A percentile compares a stretch with the other conserved stretches of the same genome.
Evolutionary conservation across 2,888 invertebrate genomes (phyloP).

Genomic region (Hetaerina titia): DNA sequence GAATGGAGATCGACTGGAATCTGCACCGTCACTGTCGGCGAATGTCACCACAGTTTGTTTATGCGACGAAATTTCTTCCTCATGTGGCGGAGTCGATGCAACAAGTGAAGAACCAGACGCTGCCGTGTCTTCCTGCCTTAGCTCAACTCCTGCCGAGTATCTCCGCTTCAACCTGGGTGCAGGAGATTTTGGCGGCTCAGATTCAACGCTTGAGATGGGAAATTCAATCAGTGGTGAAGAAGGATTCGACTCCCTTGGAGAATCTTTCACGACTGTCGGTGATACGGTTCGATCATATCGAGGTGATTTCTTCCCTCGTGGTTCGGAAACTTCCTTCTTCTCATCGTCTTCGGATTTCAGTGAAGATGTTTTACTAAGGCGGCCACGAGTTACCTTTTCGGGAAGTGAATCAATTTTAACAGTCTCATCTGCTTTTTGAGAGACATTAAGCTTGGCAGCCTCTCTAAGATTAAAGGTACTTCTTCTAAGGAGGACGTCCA

Average conservation of each 20-base stretch:
- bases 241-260: not conserved
- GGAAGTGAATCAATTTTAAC: conserved; percentile 71
- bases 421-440: not conserved
- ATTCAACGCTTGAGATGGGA: conserved; percentile 31
- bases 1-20: conserved; percentile 72
- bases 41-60: conserved; percentile 67
- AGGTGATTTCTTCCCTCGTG: not conserved
- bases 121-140: not conserved
- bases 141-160: conserved; percentile 11
- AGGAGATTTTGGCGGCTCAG: conserved; percentile 47
- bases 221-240: conserved; percentile 18
- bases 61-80: conserved; percentile 9
- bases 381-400: conserved; percentile 70
- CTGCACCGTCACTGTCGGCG: conserved; percentile 73
- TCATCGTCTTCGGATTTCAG: conserved; percentile 17
- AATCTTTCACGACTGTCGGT: not conserved
- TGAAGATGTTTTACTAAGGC: not conserved
- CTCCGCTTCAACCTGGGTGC: conserved; percentile 18
- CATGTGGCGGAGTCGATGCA: conserved; percentile 63
- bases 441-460: not conserved
- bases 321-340: not conserved
- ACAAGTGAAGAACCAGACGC: not conserved
- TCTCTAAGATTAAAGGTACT: conserved; percentile 48
- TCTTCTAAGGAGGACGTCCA: conserved; percentile 73
- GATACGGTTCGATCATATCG: not conserved